These are phyloP conservation scores for Enteromius argenteus DNA, from an alignment of 2,797 vertebrate genomes.

Conservation along the genomic window DNA sequence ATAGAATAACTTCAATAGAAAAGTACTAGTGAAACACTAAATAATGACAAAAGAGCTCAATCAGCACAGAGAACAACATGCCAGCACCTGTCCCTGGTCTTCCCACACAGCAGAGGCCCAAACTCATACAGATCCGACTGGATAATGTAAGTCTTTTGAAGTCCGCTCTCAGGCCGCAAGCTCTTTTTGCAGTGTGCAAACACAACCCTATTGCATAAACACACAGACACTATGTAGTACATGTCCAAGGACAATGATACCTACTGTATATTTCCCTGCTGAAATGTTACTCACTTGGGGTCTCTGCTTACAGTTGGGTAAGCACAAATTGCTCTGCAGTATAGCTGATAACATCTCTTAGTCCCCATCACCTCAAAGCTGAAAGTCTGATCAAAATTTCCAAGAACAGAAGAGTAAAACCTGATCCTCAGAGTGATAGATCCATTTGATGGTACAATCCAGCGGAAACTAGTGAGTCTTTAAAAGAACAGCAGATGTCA, in stretches of 20 bases:
- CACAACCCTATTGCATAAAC: slow-evolving; percentile 77
- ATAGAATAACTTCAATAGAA: not conserved
- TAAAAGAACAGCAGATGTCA: slow-evolving; percentile 24
- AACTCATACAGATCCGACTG: slow-evolving; percentile 83
- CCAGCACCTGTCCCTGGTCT: slow-evolving; percentile 85
- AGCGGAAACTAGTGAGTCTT: slow-evolving; percentile 85
- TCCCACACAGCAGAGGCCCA: slow-evolving; percentile 92
- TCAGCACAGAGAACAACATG: not conserved
- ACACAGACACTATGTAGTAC: slow-evolving; percentile 1
- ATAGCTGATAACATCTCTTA: slow-evolving; percentile 80
- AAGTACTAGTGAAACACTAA: not conserved
- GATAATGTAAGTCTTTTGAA: slow-evolving; percentile 83
- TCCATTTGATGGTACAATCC: slow-evolving; percentile 82
- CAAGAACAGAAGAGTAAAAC: slow-evolving; percentile 79
- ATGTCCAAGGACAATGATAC: not conserved
- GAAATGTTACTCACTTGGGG: slow-evolving; percentile 78
- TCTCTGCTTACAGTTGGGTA: slow-evolving; percentile 86
- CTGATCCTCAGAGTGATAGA: slow-evolving; percentile 80
- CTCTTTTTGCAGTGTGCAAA: slow-evolving; percentile 80
- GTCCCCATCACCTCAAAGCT: slow-evolving; percentile 88
- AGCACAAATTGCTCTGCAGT: slow-evolving; percentile 80
- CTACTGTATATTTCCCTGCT: not conserved
- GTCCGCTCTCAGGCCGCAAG: slow-evolving; percentile 66
- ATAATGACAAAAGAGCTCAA: not conserved
- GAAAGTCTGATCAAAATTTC: slow-evolving; percentile 82